Conservation (phyloP, 2,113 vertebrate species). For the Takifugu flavidus region DNA sequence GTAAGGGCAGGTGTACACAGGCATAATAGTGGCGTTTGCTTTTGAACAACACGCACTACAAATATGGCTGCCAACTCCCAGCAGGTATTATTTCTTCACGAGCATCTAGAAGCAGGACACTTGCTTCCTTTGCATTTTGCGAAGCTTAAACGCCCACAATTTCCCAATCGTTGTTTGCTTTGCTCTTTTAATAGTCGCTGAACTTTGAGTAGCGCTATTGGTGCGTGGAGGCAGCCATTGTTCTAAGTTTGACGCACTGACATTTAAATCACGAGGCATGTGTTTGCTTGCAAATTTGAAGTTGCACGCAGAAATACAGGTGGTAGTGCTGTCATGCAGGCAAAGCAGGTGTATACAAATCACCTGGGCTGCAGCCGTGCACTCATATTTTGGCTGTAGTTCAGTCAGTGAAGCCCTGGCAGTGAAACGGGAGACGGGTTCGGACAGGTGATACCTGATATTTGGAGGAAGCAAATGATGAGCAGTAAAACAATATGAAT, state of each 20-base stretch:
- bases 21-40: conserved; percentile 55
- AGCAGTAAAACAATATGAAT: too few species aligned
- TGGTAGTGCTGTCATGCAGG: background rate
- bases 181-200: background rate
- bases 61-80: conserved; percentile 2
- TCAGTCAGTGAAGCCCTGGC: background rate
- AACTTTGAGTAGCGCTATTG: background rate
- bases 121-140: conserved; percentile 10
- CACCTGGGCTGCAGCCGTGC: background rate
- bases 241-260: background rate
- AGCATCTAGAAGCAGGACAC: conserved; percentile 3
- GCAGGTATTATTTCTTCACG: background rate
- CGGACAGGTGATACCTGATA: background rate
- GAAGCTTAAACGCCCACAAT: background rate
- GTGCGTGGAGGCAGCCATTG: background rate
- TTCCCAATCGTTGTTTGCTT: conserved; percentile 3
- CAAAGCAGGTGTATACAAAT: background rate
- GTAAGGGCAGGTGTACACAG: conserved; percentile 4
- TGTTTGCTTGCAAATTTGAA: conserved; percentile 1
- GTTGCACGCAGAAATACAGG: conserved; percentile 3
- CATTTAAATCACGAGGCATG: conserved; percentile 11
- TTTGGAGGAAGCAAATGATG: background rate
- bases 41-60: conserved; percentile 24
- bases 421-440: conserved; percentile 1
- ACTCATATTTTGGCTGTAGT: conserved; percentile 6